Base-by-base conservation (phyloP, 2,888 invertebrate species). In the Ethmia dodecea region DNA sequence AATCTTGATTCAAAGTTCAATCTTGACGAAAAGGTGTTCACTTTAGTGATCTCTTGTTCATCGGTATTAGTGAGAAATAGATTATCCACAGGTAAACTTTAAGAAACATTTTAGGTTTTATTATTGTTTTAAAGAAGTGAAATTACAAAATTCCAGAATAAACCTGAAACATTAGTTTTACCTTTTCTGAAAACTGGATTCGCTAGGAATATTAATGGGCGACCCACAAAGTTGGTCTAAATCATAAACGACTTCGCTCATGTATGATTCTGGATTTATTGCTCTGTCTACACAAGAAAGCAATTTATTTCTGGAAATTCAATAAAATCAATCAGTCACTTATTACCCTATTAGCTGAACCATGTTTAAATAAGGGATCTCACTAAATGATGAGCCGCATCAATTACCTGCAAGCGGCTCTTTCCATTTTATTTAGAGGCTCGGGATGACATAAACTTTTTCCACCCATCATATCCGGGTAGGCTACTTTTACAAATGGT, bases 1-100 rank as follows among this genome's bases (percentile, higher is more conserved):
- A 96, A 96, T 59, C 94, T 89, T 3, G 95, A 93, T 65, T 95
- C 95, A 67, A 96, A 96, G 33, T 86, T 78, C 27, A 95, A 78
- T 51, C 79, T 70, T 44, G 78, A 79, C 1, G 76, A 56, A 47
- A 70, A 83, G 24, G 48, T 56, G 55, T 72, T 73, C 46, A 75
- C 48, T 69, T 81, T 70, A 25, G 65, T 45, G 55, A 88, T 55
- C 72, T 87, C 84, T 45, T 76, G 75, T 46, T 88, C 87, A 51
- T 90, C 89, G 15, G 60, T 75, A 50, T 89, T 89, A 32, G 60
- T 62, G 1, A 89, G 61, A 33, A 76, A 57, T 10, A 66, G 10
- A 24, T 40, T 56, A 13, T 83, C 83, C 22, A 22, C 8, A n/a
- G 9, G 8, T 8, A 22, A 22, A 22, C 3, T n/a, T n/a, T 8